Evolutionary conservation across 2,797 vertebrate genomes (phyloP).

Genomic region (Anguilla obscura): DNA sequence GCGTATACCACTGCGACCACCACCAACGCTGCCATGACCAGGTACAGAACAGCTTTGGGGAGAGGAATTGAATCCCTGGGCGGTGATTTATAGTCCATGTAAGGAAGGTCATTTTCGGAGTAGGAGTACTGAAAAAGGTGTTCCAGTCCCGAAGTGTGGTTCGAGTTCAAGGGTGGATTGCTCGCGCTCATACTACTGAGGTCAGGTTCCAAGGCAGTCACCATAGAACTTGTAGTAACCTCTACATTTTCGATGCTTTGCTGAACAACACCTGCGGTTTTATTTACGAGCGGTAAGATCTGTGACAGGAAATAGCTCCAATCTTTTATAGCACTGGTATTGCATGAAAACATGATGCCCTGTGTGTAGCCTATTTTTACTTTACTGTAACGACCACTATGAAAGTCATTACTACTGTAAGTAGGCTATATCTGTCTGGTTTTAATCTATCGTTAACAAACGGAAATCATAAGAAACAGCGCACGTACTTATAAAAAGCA

Average conservation of each 20-base stretch:
- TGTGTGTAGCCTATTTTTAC: constrained; percentile 15
- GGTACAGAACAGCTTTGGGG: constrained; percentile 86
- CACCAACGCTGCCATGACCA: constrained; percentile 85
- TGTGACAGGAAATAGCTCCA: constrained; percentile 85
- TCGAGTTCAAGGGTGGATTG: constrained; percentile 75
- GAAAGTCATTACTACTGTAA: constrained; percentile 16
- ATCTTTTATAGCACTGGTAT: constrained; percentile 84
- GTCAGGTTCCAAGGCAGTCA: constrained; percentile 79
- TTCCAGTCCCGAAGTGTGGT: constrained; percentile 80
- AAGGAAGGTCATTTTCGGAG: constrained; percentile 79
- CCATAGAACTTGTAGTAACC: constrained; percentile 76
- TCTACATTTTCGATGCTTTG: constrained; percentile 69
- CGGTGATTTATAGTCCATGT: constrained; percentile 79
- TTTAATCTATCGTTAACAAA: neutral
- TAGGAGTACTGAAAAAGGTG: constrained; percentile 82
- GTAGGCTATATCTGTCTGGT: neutral
- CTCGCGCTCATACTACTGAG: constrained; percentile 71
- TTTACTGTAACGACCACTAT: constrained; percentile 19
- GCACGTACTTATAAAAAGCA: constrained; percentile 29
- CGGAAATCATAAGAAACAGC: neutral
- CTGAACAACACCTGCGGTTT: constrained; percentile 75
- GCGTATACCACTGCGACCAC: constrained; percentile 86
- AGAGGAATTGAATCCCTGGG: constrained; percentile 77
- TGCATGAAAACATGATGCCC: constrained; percentile 81
- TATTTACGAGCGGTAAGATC: constrained; percentile 82